A percentile compares a stretch with the other conserved stretches of the same genome.
These are phyloP conservation scores for Antedon bifida DNA, from an alignment of 35 echinoderm and acorn worm species.

Conservation along the genomic window DNA sequence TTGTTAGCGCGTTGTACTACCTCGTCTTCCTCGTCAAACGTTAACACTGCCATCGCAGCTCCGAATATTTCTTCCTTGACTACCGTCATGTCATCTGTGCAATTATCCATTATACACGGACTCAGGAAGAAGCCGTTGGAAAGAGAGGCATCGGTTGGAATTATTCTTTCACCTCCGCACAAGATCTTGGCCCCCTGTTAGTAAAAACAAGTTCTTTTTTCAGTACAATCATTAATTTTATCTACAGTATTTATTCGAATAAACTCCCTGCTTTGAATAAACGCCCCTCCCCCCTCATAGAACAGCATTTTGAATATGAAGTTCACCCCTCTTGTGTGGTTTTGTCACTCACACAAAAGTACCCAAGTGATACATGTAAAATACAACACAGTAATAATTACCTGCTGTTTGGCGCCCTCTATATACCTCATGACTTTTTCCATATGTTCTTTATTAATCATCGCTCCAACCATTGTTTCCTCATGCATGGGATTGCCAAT, in stretches of 20 bases:
- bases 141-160: conserved; percentile 43
- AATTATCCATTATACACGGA: conserved; percentile 61
- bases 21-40: conserved; percentile 77
- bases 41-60: conserved; percentile 52
- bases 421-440: conserved; percentile 71
- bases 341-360: too few species aligned
- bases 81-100: conserved; percentile 73
- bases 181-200: conserved; percentile 59
- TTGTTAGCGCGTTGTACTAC: conserved; percentile 56
- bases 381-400: neutral
- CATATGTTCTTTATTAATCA: conserved; percentile 53
- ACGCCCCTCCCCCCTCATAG: too few species aligned
- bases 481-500: conserved; percentile 64
- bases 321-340: too few species aligned
- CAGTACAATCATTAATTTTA: too few species aligned
- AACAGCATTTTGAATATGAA: too few species aligned
- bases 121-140: conserved; percentile 48
- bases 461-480: conserved; percentile 68
- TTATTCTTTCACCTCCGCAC: conserved; percentile 61
- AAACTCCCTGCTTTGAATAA: too few species aligned
- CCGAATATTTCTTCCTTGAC: conserved; percentile 72
- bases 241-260: too few species aligned
- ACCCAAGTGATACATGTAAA: too few species aligned
- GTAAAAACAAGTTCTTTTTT: neutral
- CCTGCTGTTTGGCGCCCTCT: conserved; percentile 81